These are phyloP conservation scores for Epistrophe eligans DNA, from an alignment of 2,888 invertebrate genomes.

Conservation along the genomic window DNA sequence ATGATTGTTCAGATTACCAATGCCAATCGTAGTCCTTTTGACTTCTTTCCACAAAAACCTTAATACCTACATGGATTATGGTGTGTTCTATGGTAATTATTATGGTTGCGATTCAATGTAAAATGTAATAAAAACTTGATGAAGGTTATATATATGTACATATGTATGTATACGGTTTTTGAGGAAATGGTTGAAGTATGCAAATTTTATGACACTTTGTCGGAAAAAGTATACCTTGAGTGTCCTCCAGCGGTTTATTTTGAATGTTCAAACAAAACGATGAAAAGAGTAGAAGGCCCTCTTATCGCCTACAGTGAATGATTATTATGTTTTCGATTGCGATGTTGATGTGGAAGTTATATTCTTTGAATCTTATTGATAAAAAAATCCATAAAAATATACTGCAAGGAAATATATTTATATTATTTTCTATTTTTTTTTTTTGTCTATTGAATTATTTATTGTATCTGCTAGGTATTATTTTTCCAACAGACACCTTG, in stretches of 20 bases:
- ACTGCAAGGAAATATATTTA: background rate
- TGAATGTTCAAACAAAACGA: conserved; percentile 29
- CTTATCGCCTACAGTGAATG: conserved; percentile 14
- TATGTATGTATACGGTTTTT: background rate
- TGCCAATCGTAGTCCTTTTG: conserved; percentile 32
- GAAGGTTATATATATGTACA: conserved; percentile 63
- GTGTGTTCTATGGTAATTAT: conserved; percentile 62
- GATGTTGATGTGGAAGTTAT: background rate
- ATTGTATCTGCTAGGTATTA: conserved; percentile 1
- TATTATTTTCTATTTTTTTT: background rate
- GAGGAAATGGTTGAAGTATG: conserved; percentile 51
- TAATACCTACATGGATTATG: conserved; percentile 52
- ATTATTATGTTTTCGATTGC: conserved; percentile 32
- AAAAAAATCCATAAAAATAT: conserved; percentile 18
- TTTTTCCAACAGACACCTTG: conserved; percentile 17
- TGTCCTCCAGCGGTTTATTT: conserved; percentile 35
- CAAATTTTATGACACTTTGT: conserved; percentile 62
- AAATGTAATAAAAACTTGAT: conserved; percentile 54
- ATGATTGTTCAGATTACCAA: conserved; percentile 38
- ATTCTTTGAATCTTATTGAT: conserved; percentile 19
- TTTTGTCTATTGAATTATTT: conserved; percentile 4
- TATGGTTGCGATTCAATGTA: conserved; percentile 50
- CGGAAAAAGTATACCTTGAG: conserved; percentile 36
- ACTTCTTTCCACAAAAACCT: conserved; percentile 14
- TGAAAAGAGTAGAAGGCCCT: background rate